phyloP scores from a whole-genome alignment of 2,113 vertebrate species.

The Microtus pennsylvanicus region DNA sequence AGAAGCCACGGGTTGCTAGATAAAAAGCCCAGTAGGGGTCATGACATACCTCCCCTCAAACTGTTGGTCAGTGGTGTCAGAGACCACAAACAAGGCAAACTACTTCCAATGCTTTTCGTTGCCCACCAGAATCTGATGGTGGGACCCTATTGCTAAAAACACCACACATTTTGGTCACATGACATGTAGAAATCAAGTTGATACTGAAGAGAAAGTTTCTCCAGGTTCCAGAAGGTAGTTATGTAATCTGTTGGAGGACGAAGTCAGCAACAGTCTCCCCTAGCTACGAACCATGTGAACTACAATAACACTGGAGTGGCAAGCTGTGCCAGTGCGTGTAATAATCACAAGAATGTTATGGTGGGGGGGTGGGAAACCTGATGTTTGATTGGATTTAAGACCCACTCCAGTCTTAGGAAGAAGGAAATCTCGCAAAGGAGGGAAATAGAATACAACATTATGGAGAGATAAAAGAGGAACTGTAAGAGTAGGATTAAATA shows the following conservation, averaged over 20 bases:
- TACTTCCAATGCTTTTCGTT: neutral
- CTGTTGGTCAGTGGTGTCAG: neutral
- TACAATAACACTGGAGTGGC: neutral
- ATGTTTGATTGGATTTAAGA: neutral
- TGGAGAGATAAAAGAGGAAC: neutral
- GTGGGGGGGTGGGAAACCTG: too few species aligned
- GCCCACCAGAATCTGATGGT: neutral
- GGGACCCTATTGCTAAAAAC: neutral
- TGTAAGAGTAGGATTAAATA: neutral
- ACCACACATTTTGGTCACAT: neutral
- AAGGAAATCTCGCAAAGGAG: neutral
- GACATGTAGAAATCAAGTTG: neutral
- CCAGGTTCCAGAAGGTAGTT: neutral
- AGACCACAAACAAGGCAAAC: neutral
- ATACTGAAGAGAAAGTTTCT: neutral
- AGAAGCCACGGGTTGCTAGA: too few species aligned
- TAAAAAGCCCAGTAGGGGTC: too few species aligned
- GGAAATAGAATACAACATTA: neutral
- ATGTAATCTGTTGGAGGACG: neutral
- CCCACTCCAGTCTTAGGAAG: neutral
- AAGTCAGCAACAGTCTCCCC: neutral
- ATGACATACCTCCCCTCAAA: too few species aligned
- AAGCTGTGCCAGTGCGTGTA: neutral
- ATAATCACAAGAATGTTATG: neutral
- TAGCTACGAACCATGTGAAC: neutral